Percentiles rank a stretch among this genome's conserved stretches.
Conservation (phyloP, 2,888 invertebrate species). For the Ennomos quercinarius region DNA sequence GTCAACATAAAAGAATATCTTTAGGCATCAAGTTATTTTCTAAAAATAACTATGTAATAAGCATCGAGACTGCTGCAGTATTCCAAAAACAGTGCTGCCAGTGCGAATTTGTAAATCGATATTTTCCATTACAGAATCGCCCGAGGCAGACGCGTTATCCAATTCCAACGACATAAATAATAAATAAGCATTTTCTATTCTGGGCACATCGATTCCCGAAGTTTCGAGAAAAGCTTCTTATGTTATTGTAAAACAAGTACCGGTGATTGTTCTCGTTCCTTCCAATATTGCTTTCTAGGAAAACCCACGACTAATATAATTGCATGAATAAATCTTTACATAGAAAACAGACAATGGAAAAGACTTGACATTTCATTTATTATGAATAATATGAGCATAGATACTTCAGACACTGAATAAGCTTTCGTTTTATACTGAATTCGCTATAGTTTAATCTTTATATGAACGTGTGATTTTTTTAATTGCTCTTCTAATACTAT, state of each 20-base stretch:
- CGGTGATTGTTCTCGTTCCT: slow-evolving; percentile 1
- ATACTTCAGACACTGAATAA: no score
- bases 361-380: no score
- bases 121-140: slow-evolving; percentile 48
- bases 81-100: slow-evolving; percentile 22
- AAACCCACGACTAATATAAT: neutral
- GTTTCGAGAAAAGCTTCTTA: slow-evolving; percentile 4
- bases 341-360: no score
- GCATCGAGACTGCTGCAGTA: slow-evolving; percentile 1
- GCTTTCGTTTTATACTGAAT: no score
- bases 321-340: no score
- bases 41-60: no score
- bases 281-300: neutral
- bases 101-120: slow-evolving; percentile 46
- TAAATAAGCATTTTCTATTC: slow-evolving; percentile 39
- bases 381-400: no score
- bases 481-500: no score
- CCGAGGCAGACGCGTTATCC: slow-evolving; percentile 43
- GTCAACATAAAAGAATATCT: no score
- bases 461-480: no score
- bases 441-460: no score
- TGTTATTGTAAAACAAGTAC: slow-evolving; percentile 1
- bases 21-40: no score
- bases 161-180: slow-evolving; percentile 55
- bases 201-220: slow-evolving; percentile 6